These are phyloP conservation scores for Lindbergichthys nudifrons DNA, from an alignment of 2,797 vertebrate genomes.

Conservation along the genomic window DNA sequence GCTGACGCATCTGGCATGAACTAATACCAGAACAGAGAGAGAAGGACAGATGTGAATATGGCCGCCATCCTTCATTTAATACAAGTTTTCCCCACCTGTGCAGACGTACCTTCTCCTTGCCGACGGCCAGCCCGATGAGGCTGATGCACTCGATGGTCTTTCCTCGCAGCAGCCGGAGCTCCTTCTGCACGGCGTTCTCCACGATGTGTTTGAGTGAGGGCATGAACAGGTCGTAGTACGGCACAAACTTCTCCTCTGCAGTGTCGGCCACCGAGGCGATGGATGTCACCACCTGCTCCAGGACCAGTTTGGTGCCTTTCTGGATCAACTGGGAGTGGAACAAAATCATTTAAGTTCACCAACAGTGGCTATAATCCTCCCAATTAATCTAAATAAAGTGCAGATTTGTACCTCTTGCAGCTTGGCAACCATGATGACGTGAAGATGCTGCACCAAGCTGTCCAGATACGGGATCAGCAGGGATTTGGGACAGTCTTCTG, in stretches of 20 bases:
- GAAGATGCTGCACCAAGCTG: conserved; percentile 95
- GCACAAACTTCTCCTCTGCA: conserved; percentile 98
- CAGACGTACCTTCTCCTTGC: conserved; percentile 92
- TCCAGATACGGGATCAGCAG: conserved; percentile 95
- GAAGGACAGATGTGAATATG: background rate
- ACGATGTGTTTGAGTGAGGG: conserved; percentile 98
- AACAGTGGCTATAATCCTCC: background rate
- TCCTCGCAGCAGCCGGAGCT: conserved; percentile 94
- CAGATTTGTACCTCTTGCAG: conserved; percentile 83
- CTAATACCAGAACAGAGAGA: conserved; percentile 66
- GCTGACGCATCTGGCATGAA: conserved; percentile 99
- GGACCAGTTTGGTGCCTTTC: conserved; percentile 97
- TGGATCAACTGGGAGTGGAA: conserved; percentile 89
- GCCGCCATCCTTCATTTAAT: background rate
- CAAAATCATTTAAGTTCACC: no score
- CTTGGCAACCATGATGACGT: conserved; percentile 97
- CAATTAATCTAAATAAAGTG: no score
- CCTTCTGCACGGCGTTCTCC: conserved; percentile 97
- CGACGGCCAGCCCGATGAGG: conserved; percentile 97
- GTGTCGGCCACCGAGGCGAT: conserved; percentile 99
- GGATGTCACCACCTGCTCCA: conserved; percentile 99
- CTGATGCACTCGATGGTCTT: conserved; percentile 99
- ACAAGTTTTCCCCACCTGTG: fast-evolving
- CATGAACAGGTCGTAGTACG: conserved; percentile 98
- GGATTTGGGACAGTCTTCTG: conserved; percentile 97